Evolutionary conservation across 92 coral and sea anemone species (phyloP).

Genomic region (Parazoanthus atlanticus): DNA sequence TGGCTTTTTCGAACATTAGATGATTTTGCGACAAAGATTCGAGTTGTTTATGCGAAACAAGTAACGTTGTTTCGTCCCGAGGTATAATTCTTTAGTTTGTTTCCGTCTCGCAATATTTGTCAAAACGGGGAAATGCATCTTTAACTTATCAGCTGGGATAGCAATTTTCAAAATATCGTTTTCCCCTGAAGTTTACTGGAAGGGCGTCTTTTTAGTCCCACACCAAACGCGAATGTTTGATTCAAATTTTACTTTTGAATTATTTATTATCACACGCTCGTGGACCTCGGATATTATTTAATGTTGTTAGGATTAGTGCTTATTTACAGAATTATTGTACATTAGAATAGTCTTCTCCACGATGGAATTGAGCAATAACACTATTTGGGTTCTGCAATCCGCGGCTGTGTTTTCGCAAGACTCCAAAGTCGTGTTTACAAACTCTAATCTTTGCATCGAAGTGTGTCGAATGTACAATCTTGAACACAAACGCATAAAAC

Average conservation of each 20-base stretch:
- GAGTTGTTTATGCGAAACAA: background rate
- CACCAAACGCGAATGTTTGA: constrained; percentile 13
- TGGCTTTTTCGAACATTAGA: background rate
- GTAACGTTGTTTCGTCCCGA: background rate
- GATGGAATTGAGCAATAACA: background rate
- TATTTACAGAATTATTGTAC: background rate
- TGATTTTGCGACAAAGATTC: background rate
- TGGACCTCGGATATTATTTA: background rate
- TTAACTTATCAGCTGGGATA: background rate
- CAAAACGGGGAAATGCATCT: background rate
- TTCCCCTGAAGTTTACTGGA: background rate
- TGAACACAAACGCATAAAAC: background rate
- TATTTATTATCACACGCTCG: constrained; percentile 17
- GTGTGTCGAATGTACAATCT: background rate
- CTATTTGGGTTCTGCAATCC: background rate
- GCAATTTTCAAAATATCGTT: background rate
- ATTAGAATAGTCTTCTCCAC: background rate
- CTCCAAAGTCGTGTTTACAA: background rate
- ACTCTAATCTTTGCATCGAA: too few relatives aligned
- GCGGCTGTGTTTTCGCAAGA: background rate
- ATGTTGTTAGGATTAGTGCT: constrained; percentile 1
- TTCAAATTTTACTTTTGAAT: constrained; percentile 7
- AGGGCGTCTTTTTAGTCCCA: constrained; percentile 24
- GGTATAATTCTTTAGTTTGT: background rate
- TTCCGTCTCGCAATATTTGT: background rate